Evolutionary conservation across 1,140 invertebrate species (phyloP), one percentile per base, ranked within the genome.

Genomic region (Sycophaga agraensis): DNA sequence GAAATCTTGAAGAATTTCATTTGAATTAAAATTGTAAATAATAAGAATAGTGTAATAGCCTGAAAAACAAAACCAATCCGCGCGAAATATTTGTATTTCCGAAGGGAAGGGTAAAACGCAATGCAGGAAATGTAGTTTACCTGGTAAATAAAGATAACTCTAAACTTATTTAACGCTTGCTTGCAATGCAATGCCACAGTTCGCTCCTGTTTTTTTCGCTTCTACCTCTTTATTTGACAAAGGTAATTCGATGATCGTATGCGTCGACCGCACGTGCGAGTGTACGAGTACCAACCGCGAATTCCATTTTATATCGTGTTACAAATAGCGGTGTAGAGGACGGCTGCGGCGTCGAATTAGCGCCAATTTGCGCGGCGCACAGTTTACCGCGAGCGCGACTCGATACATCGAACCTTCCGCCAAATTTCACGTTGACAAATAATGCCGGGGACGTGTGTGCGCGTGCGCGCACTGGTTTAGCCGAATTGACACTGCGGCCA

Each of bases 221-320:
- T n/a, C 24, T 40, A 39, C 54, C 54, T 66, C 59, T 73, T 72
- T 67, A 70, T 73, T 72, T 69, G 66, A 66, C 66, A 63, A 71
- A 68, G 59, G 37, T 56, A 66, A 69, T 64, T 40, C 62, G 63
- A 63, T 70, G 69, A 67, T 70, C 67, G 59, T 8, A 42, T 54
- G n/a, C 6, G n/a, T 17, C n/a, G n/a, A 2, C 16, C n/a, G n/a
- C 39, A 3, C 59, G 51, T 56, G 51, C 59, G 4, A 16, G 64
- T 43, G 21, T 9, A 37, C 34, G 31, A 39, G 19, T 8, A 6
- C 11, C 63, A 57, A 68, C 64, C 65, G 59, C 65, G 55, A 70
- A 67, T 64, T 66, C 56, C 65, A 71, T 70, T 73, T 69, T 71
- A 68, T 70, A 68, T 66, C 57, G 61, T 64, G 58, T 65, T 70